phyloP scores from a whole-genome alignment of 2,797 vertebrate species.

The Peromyscus aztecus region DNA sequence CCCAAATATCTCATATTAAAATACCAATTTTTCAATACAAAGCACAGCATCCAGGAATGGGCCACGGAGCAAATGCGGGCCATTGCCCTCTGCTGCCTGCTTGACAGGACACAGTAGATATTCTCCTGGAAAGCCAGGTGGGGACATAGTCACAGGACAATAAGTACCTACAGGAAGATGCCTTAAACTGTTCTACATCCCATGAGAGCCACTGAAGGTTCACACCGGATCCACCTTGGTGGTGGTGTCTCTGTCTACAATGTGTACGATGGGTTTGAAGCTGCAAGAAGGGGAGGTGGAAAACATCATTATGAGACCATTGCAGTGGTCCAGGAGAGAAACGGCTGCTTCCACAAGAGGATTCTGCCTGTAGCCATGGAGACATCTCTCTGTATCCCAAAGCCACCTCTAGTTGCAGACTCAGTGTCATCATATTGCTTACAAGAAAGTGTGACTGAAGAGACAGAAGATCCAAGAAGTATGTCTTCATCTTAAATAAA shows the following conservation, averaged over 20 bases:
- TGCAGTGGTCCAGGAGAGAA: background rate
- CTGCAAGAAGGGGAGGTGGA: background rate
- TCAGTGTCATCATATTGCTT: background rate
- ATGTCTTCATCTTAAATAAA: slow-evolving; percentile 25
- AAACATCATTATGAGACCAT: background rate
- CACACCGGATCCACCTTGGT: background rate
- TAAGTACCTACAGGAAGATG: background rate
- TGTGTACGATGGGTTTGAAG: background rate
- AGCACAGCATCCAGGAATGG: background rate
- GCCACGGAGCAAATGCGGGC: background rate
- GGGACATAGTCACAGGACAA: rapidly evolving
- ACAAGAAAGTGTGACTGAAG: background rate
- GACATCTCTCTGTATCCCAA: background rate
- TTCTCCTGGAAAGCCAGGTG: background rate
- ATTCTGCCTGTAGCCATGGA: background rate
- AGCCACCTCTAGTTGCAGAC: background rate
- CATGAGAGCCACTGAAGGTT: background rate
- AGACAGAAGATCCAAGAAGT: background rate
- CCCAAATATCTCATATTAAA: background rate
- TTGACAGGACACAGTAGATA: background rate
- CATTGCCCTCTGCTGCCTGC: background rate
- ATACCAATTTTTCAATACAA: background rate
- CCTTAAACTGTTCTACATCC: background rate
- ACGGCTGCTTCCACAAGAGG: background rate
- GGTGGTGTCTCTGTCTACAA: background rate